Base-by-base conservation (phyloP, 1,140 invertebrate genomes). In the Micrasema minimum region DNA sequence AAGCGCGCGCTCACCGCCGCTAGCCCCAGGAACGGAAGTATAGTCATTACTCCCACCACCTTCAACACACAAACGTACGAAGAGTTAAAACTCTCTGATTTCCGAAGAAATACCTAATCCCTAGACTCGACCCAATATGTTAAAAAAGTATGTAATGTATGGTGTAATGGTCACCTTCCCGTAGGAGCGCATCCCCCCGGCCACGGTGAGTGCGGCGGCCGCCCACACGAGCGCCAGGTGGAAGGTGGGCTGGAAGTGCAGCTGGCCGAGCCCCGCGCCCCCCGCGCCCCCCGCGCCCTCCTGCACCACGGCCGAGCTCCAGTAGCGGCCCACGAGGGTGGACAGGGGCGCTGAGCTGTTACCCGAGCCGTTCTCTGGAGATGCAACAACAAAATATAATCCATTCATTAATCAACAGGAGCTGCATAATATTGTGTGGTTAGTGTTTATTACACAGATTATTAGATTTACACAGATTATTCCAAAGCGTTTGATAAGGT, bases 141-240 rank as follows among this genome's bases (percentile, higher is more conserved):
- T n/a, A n/a, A n/a, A n/a, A n/a, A n/a, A n/a, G n/a, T n/a, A n/a
- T n/a, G n/a, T n/a, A n/a, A n/a, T n/a, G n/a, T n/a, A n/a, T n/a
- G n/a, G n/a, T n/a, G n/a, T n/a, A n/a, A n/a, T n/a, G n/a, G n/a
- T n/a, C n/a, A 94, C 90, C 85, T 95, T 95, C 26, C 93, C 93
- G 72, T 95, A 93, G 0, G 93, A 95, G 75, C 91, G 87, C 2
- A 95, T 79, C 45, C 94, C 94, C 90, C 95, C 95, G 79, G 93
- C 94, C 2, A 96, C 85, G n/a, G 91, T 90, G 9, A 96, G 88
- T 77, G 96, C 96, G 10, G 96, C 90, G 37, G 94, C 90, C 86
- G 94, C 91, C 95, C 95, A 97, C 12, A 96, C 90, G 2, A 96
- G 90, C 1, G 92, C 92, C 77, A 96, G 85, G 81, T 96, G 95